These are phyloP conservation scores for Strigamia transsilvanica DNA, from an alignment of 2,888 invertebrate genomes.

Conservation along the genomic window DNA sequence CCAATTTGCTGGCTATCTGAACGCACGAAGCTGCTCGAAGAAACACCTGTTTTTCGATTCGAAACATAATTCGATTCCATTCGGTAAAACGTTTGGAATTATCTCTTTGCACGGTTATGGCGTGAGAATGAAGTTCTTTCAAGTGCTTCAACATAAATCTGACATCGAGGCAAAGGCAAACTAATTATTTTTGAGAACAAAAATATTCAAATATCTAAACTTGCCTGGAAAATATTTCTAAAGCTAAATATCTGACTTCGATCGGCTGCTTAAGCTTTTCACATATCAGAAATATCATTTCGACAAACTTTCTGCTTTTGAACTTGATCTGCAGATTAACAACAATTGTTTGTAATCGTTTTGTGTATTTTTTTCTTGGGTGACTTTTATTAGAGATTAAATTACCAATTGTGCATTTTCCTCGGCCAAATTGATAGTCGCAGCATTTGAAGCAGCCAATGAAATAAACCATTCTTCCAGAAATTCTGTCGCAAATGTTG, in stretches of 20 bases:
- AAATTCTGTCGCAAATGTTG: neutral
- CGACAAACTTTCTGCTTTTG: constrained; percentile 19
- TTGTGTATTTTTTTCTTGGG: neutral
- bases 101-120: neutral
- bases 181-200: neutral
- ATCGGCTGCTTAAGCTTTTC: constrained; percentile 16
- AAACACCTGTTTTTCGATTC: constrained; percentile 8
- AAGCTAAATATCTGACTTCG: constrained; percentile 13
- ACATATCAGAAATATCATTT: constrained; percentile 13
- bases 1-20: constrained; percentile 36
- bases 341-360: neutral
- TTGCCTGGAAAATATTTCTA: constrained; percentile 30
- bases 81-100: neutral
- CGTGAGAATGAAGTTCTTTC: neutral
- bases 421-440: neutral
- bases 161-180: too few relatives aligned
- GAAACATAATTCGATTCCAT: constrained; percentile 16
- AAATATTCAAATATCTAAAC: neutral
- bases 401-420: constrained; percentile 6
- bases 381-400: neutral
- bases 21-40: constrained; percentile 24
- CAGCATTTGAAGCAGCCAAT: constrained; percentile 1
- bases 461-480: constrained; percentile 34
- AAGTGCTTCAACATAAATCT: constrained; percentile 39
- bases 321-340: neutral